These are phyloP conservation scores for Acipenser ruthenus DNA, from an alignment of 2,797 vertebrate genomes.

Conservation along the genomic window DNA sequence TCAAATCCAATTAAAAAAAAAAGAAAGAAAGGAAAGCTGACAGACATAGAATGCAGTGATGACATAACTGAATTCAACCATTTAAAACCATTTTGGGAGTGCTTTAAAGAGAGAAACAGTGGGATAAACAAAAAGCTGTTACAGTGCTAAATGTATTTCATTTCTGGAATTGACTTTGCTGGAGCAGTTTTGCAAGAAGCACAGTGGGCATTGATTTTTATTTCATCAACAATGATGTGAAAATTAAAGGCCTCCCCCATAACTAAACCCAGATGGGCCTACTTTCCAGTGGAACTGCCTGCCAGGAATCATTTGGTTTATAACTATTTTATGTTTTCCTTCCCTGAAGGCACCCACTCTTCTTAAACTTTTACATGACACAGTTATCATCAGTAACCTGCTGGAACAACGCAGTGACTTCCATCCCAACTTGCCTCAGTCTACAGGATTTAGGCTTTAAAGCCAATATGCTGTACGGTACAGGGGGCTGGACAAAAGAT, in stretches of 20 bases:
- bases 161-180: neutral
- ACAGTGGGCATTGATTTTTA: neutral
- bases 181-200: neutral
- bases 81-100: no score
- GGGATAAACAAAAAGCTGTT: no score
- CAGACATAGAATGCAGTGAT: no score
- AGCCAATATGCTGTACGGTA: neutral
- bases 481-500: no score
- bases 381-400: slow-evolving; percentile 1
- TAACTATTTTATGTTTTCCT: neutral
- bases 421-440: neutral
- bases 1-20: no score
- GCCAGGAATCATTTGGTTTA: neutral
- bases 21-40: no score
- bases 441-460: neutral
- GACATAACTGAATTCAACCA: no score
- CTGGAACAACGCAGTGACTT: neutral
- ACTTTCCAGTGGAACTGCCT: neutral
- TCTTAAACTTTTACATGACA: neutral
- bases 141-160: neutral
- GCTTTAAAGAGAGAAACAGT: neutral
- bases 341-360: neutral
- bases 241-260: neutral
- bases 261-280: neutral
- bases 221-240: neutral